These are phyloP conservation scores for Phataginus tetradactyla DNA, from an alignment of 2,797 vertebrate genomes.

Conservation along the genomic window DNA sequence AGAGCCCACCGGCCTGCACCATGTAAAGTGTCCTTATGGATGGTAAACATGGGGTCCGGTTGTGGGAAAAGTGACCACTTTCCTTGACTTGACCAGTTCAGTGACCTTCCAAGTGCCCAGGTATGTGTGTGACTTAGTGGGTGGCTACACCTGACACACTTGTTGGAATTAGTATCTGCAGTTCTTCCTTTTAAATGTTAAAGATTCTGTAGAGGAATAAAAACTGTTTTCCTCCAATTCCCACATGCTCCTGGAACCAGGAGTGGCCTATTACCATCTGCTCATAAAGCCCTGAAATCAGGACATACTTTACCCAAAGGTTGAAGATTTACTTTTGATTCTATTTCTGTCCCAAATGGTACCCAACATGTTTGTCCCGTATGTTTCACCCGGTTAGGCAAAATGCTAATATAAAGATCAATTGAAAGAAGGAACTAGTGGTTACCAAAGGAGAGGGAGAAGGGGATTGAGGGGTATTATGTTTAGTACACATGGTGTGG, in stretches of 20 bases:
- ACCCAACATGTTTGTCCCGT: neutral
- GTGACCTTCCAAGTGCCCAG: constrained; percentile 58
- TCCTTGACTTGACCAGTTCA: constrained; percentile 32
- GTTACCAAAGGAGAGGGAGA: no score
- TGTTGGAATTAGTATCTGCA: neutral
- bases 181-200: constrained; percentile 48
- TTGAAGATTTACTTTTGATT: neutral
- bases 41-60: no score
- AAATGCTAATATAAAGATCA: neutral
- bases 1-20: neutral
- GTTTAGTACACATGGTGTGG: no score
- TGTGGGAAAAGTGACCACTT: neutral
- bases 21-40: no score
- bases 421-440: no score
- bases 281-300: neutral
- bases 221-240: neutral
- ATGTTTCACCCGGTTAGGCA: neutral
- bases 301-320: neutral
- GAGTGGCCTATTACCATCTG: neutral
- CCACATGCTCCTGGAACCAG: neutral
- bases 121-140: constrained; percentile 40
- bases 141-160: neutral
- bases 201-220: neutral
- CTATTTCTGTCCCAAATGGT: neutral
- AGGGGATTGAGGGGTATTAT: no score